Evolutionary conservation across 1,140 invertebrate species (phyloP).

Genomic region (Brachionus manjavacas): DNA sequence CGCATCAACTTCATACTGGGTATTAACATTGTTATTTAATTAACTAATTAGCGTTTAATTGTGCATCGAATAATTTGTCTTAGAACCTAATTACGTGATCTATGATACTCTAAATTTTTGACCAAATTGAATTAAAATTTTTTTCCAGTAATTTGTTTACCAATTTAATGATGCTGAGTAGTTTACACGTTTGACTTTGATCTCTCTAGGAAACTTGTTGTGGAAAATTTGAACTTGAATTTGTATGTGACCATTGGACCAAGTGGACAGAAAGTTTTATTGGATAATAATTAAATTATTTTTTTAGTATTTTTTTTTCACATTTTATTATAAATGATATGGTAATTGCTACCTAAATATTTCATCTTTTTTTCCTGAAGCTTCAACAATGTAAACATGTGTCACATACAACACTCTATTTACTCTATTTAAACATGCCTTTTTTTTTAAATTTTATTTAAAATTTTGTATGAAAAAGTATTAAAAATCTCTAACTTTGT

Average conservation of each 20-base stretch:
- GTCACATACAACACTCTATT: no score
- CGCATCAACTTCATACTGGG: conserved; percentile 35
- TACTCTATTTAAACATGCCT: no score
- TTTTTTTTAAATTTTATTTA: no score
- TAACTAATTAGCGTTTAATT: conserved; percentile 29
- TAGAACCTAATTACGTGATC: neutral
- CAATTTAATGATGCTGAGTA: neutral
- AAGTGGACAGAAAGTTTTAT: neutral
- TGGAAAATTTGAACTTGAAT: neutral
- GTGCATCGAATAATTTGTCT: neutral
- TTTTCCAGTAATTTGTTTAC: neutral
- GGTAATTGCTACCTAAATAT: no score
- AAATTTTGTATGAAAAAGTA: no score
- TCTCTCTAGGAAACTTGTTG: neutral
- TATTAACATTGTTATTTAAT: conserved; percentile 26
- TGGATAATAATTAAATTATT: neutral
- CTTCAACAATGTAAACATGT: no score
- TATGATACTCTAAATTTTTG: neutral
- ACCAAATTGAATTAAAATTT: neutral
- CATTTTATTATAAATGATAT: no score
- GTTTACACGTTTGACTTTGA: neutral
- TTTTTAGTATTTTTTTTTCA: no score
- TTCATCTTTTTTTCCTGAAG: no score
- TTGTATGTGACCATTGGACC: neutral
- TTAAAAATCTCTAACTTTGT: no score